phyloP scores from a whole-genome alignment of 2,113 vertebrate species.

The Campylorhamphus procurvoides region DNA sequence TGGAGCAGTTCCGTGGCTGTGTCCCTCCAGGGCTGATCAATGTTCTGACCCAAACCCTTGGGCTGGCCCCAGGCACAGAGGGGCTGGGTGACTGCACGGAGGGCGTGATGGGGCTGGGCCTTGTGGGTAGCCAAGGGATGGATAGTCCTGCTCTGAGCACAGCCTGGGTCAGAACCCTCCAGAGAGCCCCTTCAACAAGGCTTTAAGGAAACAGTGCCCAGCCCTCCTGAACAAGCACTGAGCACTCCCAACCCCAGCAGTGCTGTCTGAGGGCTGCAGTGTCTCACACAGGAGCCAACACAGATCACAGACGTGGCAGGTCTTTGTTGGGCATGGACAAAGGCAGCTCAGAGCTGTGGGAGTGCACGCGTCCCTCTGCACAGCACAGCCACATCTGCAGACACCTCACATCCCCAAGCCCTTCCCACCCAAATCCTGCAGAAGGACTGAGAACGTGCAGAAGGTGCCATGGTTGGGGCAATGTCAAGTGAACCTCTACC shows the following conservation, averaged over 20 bases:
- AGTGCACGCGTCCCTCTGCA: too few relatives aligned
- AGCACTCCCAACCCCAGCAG: too few relatives aligned
- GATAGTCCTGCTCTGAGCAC: rapidly evolving
- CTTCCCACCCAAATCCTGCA: not conserved
- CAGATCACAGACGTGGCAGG: not conserved
- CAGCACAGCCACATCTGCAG: not conserved
- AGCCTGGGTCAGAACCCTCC: not conserved
- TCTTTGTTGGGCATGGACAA: not conserved
- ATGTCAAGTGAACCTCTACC: not conserved
- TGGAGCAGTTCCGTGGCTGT: rapidly evolving
- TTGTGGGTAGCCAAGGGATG: not conserved
- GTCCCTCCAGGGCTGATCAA: rapidly evolving
- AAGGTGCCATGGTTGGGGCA: not conserved
- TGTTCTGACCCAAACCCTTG: not conserved
- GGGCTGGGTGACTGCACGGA: not conserved
- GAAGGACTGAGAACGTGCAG: rapidly evolving
- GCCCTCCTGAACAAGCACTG: rapidly evolving
- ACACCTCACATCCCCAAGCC: not conserved
- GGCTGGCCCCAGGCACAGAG: not conserved
- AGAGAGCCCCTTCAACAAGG: not conserved
- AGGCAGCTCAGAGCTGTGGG: not conserved
- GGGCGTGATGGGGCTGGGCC: not conserved
- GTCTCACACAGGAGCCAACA: not conserved
- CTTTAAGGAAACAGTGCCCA: rapidly evolving
- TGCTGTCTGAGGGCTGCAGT: rapidly evolving